Evolutionary conservation across 2,797 vertebrate species (phyloP).

Genomic region (Decapterus maruadsi): DNA sequence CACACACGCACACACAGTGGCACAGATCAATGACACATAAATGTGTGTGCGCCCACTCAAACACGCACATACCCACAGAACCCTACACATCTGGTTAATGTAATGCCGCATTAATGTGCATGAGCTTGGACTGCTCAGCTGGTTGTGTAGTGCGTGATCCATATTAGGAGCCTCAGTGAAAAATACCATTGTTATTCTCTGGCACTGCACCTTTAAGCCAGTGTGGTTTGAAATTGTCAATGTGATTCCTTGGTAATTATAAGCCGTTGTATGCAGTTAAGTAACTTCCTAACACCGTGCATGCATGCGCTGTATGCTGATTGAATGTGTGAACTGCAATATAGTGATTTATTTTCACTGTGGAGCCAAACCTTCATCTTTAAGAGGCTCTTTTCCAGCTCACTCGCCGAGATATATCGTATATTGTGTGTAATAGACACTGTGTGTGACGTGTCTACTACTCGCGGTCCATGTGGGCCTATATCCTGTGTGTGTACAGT

Average conservation of each 20-base stretch:
- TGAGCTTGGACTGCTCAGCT: constrained; percentile 62
- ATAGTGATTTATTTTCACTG: background rate
- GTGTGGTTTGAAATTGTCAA: constrained; percentile 43
- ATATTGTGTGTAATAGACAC: constrained; percentile 11
- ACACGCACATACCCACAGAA: constrained; percentile 60
- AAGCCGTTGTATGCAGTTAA: background rate
- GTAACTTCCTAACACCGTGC: background rate
- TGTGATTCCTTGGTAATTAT: constrained; percentile 9
- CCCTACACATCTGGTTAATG: constrained; percentile 66
- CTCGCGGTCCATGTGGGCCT: constrained; percentile 36
- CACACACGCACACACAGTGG: constrained; percentile 50
- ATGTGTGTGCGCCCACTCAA: constrained; percentile 61
- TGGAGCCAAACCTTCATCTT: background rate
- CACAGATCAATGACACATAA: constrained; percentile 73
- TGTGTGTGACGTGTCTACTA: constrained; percentile 30
- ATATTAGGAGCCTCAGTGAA: constrained; percentile 46
- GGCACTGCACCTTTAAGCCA: constrained; percentile 47
- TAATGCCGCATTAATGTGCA: constrained; percentile 64
- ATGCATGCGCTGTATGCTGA: background rate
- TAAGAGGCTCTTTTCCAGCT: constrained; percentile 11
- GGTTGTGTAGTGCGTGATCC: constrained; percentile 30
- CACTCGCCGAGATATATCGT: background rate
- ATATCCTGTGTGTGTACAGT: constrained; percentile 55
- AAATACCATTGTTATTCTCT: constrained; percentile 45
- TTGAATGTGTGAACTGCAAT: background rate